phyloP scores from a whole-genome alignment of 2,888 invertebrate genomes.

The Mantis religiosa region DNA sequence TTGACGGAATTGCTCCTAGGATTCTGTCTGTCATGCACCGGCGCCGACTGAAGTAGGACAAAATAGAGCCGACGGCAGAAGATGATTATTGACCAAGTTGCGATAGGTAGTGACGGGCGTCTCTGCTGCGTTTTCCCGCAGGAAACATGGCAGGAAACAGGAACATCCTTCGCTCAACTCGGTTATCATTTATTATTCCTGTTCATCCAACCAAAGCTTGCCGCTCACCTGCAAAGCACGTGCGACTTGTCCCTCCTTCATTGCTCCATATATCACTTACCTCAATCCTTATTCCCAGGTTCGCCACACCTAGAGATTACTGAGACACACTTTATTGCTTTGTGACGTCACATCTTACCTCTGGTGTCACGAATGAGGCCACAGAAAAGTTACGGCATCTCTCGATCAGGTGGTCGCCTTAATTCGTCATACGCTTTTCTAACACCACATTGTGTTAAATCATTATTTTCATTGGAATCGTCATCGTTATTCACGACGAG shows the following conservation, averaged over 20 bases:
- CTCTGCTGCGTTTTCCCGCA: background rate
- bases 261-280: background rate
- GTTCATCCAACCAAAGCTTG: background rate
- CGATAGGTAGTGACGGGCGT: background rate
- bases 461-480: too few relatives aligned
- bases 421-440: too few relatives aligned
- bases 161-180: background rate
- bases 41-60: background rate
- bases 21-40: too few relatives aligned
- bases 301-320: background rate
- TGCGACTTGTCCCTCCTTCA: background rate
- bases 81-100: background rate
- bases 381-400: background rate
- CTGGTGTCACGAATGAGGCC: background rate
- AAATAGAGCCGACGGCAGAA: background rate
- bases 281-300: background rate
- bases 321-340: background rate
- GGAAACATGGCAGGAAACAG: background rate
- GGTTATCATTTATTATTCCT: background rate
- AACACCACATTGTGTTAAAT: too few relatives aligned
- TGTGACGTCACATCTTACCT: background rate
- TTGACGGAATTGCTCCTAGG: too few relatives aligned
- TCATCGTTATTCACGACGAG: background rate
- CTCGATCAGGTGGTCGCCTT: background rate
- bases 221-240: background rate